A percentile compares a stretch with the other conserved stretches of the same genome.
Conservation (phyloP, 1,140 invertebrate genomes). For the Glossosoma conforme region DNA sequence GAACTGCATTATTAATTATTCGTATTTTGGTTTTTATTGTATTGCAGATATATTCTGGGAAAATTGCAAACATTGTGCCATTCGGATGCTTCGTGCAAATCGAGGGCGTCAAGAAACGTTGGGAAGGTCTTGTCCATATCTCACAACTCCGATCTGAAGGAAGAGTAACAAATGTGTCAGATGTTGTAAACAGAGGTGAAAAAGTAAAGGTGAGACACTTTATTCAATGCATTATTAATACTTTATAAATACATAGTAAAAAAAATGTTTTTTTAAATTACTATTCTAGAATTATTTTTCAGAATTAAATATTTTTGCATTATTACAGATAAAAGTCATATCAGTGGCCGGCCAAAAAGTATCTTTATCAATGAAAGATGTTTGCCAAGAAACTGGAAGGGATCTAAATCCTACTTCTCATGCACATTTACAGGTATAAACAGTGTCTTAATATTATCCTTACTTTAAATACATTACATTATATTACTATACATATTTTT, state of each 20-base stretch:
- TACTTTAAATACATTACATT: background rate
- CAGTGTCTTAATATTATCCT: constrained; percentile 10
- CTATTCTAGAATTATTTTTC: constrained; percentile 11
- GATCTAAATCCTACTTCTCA: constrained; percentile 87
- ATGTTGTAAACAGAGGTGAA: constrained; percentile 88
- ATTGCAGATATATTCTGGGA: constrained; percentile 82
- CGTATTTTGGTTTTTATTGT: constrained; percentile 3
- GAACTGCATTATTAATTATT: background rate
- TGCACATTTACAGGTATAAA: constrained; percentile 47
- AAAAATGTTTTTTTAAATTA: constrained; percentile 5
- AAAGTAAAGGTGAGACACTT: constrained; percentile 88
- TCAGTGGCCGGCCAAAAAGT: constrained; percentile 91
- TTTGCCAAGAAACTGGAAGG: constrained; percentile 89
- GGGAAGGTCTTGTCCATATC: constrained; percentile 97
- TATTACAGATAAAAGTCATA: constrained; percentile 75
- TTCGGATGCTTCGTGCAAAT: constrained; percentile 98
- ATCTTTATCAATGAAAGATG: constrained; percentile 97
- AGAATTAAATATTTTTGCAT: too few relatives aligned
- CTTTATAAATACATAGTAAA: background rate
- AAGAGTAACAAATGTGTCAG: constrained; percentile 88
- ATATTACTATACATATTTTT: constrained; percentile 1
- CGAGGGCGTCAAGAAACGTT: constrained; percentile 80
- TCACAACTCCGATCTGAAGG: constrained; percentile 92
- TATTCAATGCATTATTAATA: constrained; percentile 31
- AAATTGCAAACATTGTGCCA: constrained; percentile 91